phyloP scores from a whole-genome alignment of 92 coral and sea anemone species.

The Parazoanthus swiftii region DNA sequence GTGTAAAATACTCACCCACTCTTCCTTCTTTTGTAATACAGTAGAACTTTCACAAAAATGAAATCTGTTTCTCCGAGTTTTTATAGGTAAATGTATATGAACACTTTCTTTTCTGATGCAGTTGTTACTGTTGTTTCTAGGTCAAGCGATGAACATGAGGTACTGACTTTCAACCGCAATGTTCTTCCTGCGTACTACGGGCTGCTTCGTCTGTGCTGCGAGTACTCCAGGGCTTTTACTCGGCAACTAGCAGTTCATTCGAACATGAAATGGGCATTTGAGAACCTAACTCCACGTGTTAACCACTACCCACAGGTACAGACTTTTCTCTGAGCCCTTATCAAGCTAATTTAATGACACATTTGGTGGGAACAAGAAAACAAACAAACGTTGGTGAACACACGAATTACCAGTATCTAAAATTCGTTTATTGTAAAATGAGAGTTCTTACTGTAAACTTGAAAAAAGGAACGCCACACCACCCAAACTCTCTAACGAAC shows the following conservation, averaged over 20 bases:
- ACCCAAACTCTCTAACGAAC: too few species aligned
- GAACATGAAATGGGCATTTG: slow-evolving; percentile 99
- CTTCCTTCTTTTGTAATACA: neutral
- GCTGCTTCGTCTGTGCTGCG: slow-evolving; percentile 86
- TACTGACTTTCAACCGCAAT: slow-evolving; percentile 90
- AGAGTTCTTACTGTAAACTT: too few species aligned
- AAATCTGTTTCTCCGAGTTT: neutral
- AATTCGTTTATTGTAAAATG: neutral
- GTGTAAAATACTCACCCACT: too few species aligned
- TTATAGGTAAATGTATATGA: neutral
- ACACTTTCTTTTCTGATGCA: neutral
- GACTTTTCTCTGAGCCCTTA: neutral
- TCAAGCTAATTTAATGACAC: neutral
- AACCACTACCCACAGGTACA: slow-evolving; percentile 98
- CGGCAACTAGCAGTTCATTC: slow-evolving; percentile 91
- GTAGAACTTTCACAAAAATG: neutral
- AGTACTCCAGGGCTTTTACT: slow-evolving; percentile 83
- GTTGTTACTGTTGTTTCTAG: slow-evolving; percentile 43
- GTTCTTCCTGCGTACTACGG: slow-evolving; percentile 98
- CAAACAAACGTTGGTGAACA: neutral
- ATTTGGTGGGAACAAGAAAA: neutral
- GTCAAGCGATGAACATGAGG: slow-evolving; percentile 98
- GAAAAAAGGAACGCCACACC: too few species aligned
- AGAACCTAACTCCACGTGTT: slow-evolving; percentile 86
- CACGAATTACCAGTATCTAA: neutral